Conservation (phyloP, 2,113 vertebrate genomes). For the Halcyon malimbica region DNA sequence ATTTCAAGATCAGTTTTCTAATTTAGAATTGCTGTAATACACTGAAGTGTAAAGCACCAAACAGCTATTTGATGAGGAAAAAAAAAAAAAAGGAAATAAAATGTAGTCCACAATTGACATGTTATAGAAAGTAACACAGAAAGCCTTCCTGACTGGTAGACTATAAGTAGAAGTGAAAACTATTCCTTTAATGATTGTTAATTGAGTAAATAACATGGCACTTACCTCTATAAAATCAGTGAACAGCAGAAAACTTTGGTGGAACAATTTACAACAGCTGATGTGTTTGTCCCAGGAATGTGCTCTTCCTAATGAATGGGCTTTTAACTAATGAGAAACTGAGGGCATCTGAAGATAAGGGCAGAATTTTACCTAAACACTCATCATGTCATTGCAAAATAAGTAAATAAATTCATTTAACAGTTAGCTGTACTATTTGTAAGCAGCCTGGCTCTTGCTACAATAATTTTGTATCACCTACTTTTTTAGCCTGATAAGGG, state of each 20-base stretch:
- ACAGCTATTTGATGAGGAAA: neutral
- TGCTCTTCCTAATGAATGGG: constrained; percentile 51
- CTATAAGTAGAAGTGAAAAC: neutral
- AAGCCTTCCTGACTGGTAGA: neutral
- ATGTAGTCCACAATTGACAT: neutral
- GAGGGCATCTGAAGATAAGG: neutral
- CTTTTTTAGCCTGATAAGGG: neutral
- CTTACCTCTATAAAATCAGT: constrained; percentile 59
- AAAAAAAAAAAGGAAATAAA: neutral
- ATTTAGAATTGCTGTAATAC: neutral
- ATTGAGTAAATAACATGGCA: constrained; percentile 37
- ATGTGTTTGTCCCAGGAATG: constrained; percentile 31
- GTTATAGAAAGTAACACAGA: neutral
- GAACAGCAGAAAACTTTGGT: constrained; percentile 42
- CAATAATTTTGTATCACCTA: neutral
- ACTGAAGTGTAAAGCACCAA: neutral
- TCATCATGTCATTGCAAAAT: neutral
- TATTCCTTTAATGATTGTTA: neutral
- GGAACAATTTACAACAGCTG: constrained; percentile 24
- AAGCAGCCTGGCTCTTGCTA: neutral
- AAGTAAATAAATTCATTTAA: neutral
- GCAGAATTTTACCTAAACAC: neutral
- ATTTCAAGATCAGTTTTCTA: neutral
- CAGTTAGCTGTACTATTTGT: neutral
- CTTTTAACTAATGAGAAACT: constrained; percentile 58